A percentile compares a stretch with the other conserved stretches of the same genome.
These are phyloP conservation scores for Leptopilina boulardi DNA, from an alignment of 1,140 invertebrate genomes.

Conservation along the genomic window DNA sequence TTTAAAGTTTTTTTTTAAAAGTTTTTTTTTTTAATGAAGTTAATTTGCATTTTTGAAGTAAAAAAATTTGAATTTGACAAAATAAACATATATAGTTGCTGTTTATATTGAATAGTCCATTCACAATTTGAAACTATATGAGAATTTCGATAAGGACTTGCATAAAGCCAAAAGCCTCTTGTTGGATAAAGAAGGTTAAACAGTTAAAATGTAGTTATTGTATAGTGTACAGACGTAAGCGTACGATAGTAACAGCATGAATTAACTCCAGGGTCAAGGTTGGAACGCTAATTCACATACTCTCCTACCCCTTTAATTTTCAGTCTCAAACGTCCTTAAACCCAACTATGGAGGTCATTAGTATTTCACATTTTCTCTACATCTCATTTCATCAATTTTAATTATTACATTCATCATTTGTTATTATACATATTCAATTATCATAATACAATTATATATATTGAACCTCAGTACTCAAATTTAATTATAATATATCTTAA, in stretches of 20 bases:
- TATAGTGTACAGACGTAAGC: conserved; percentile 43
- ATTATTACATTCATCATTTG: background rate
- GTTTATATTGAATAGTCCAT: background rate
- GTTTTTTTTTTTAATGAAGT: too few species aligned
- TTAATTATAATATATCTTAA: too few species aligned
- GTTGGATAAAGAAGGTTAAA: conserved; percentile 31
- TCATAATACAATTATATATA: too few species aligned
- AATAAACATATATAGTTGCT: background rate
- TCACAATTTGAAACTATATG: conserved; percentile 2
- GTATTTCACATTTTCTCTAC: conserved; percentile 57
- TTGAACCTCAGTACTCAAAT: too few species aligned
- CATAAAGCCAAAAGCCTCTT: conserved; percentile 30
- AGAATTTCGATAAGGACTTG: conserved; percentile 11
- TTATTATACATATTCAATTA: background rate
- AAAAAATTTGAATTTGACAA: background rate
- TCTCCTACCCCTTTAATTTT: conserved; percentile 62
- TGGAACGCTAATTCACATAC: conserved; percentile 56
- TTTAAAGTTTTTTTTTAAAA: too few species aligned
- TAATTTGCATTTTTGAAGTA: background rate
- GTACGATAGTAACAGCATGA: conserved; percentile 67
- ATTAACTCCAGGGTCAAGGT: conserved; percentile 72
- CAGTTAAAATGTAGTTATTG: conserved; percentile 22
- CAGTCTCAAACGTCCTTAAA: conserved; percentile 62
- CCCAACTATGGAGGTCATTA: conserved; percentile 58
- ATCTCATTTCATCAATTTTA: background rate